A percentile compares a stretch with the other conserved stretches of the same genome.
Conservation (phyloP, 2,888 invertebrate genomes). For the Thyatira batis region DNA sequence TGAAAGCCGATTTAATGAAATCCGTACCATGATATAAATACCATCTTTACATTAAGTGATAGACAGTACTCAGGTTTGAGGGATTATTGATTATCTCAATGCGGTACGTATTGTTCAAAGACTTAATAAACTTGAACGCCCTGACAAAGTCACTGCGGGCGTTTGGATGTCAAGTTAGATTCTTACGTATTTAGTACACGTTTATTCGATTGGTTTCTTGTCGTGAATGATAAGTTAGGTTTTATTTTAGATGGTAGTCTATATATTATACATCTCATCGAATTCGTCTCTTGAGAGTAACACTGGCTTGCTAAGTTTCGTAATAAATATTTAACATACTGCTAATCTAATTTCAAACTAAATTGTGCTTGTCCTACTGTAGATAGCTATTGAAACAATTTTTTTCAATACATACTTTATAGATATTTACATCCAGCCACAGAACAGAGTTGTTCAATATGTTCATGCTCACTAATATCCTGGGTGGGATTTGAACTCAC, state of each 20-base stretch:
- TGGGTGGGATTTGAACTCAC: too few relatives aligned
- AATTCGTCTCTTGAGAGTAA: too few relatives aligned
- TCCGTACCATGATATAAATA: not conserved
- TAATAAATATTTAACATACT: too few relatives aligned
- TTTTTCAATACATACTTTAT: too few relatives aligned
- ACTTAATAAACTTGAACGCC: constrained; percentile 13
- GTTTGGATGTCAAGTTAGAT: constrained; percentile 21
- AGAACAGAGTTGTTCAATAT: too few relatives aligned
- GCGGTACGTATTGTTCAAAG: not conserved
- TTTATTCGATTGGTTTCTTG: not conserved
- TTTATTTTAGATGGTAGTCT: not conserved
- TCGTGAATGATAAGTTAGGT: not conserved
- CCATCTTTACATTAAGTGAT: not conserved
- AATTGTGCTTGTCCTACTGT: too few relatives aligned
- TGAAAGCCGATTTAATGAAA: not conserved
- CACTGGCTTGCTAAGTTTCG: too few relatives aligned
- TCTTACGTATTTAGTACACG: not conserved
- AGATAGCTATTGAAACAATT: too few relatives aligned
- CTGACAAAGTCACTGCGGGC: constrained; percentile 26
- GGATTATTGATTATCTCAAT: not conserved
- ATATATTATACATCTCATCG: not conserved
- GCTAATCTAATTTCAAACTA: too few relatives aligned
- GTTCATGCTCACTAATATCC: too few relatives aligned
- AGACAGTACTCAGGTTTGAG: not conserved
- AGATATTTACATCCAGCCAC: too few relatives aligned